Conservation (phyloP, 2,113 vertebrate species). For the Megaptera novaeangliae region DNA sequence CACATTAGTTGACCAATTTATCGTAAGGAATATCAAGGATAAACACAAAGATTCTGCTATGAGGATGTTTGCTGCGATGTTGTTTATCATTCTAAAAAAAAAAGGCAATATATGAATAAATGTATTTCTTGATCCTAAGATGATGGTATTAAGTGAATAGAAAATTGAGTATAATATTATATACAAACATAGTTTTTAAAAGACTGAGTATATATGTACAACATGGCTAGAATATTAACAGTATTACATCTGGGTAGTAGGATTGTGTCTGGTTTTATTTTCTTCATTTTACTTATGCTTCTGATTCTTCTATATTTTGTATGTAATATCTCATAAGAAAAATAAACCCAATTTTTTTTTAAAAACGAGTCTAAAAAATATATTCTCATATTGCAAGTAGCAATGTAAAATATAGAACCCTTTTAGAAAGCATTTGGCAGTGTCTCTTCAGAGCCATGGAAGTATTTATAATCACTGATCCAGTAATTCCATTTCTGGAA, state of each 20-base stretch:
- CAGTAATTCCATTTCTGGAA: not conserved
- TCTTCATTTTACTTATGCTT: not conserved
- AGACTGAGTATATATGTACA: not conserved
- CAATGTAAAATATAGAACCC: not conserved
- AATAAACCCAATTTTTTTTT: not conserved
- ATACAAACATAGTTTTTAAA: not conserved
- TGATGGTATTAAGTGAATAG: not conserved
- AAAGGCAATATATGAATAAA: not conserved
- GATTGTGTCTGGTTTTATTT: not conserved
- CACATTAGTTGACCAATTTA: not conserved
- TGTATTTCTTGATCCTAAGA: not conserved
- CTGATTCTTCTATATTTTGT: not conserved
- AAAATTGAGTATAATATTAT: not conserved
- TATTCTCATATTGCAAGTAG: not conserved
- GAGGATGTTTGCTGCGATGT: not conserved
- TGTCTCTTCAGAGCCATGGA: not conserved
- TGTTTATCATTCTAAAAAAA: not conserved
- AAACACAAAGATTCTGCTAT: not conserved
- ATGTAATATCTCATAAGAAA: not conserved
- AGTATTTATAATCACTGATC: not conserved
- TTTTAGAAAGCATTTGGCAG: not conserved
- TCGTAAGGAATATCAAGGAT: not conserved
- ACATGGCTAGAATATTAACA: not conserved
- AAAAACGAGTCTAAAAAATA: not conserved
- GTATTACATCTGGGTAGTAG: not conserved